phyloP scores from a whole-genome alignment of 2,797 vertebrate species.

The Nyctalus aviator region DNA sequence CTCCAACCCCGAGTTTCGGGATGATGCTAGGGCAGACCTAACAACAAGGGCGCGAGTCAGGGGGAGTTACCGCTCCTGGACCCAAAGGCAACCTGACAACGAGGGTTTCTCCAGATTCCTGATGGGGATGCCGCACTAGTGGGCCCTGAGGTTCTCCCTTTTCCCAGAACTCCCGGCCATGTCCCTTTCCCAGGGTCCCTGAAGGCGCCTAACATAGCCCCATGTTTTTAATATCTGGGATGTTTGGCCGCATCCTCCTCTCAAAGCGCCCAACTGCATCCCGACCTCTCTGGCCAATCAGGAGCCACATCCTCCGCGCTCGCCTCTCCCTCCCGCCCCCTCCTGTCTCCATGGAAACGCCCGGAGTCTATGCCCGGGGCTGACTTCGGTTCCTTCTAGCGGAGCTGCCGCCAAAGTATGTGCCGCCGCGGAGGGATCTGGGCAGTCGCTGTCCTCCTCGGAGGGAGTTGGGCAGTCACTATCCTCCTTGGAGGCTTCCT shows the following conservation, averaged over 20 bases:
- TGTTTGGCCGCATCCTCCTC: accelerated
- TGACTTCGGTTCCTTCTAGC: background rate
- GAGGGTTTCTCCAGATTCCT: background rate
- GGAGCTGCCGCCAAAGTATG: background rate
- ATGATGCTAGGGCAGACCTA: background rate
- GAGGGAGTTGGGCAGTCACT: background rate
- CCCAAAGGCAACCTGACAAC: background rate
- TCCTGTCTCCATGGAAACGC: slow-evolving; percentile 46
- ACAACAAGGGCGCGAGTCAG: accelerated
- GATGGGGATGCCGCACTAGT: background rate
- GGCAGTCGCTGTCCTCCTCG: accelerated
- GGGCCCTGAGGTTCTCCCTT: background rate
- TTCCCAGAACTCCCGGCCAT: background rate
- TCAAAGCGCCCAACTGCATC: accelerated
- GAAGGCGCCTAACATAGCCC: background rate
- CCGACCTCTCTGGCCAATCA: slow-evolving; percentile 46
- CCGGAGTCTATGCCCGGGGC: accelerated
- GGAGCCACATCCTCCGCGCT: background rate
- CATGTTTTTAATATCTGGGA: accelerated
- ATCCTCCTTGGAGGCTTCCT: background rate
- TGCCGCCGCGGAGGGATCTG: background rate
- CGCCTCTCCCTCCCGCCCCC: background rate
- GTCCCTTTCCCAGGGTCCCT: background rate
- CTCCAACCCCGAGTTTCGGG: background rate
- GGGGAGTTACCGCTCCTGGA: accelerated